Base-by-base conservation (phyloP, 53 echinoderm and acorn worm genomes). In the Actinopyga echinites region DNA sequence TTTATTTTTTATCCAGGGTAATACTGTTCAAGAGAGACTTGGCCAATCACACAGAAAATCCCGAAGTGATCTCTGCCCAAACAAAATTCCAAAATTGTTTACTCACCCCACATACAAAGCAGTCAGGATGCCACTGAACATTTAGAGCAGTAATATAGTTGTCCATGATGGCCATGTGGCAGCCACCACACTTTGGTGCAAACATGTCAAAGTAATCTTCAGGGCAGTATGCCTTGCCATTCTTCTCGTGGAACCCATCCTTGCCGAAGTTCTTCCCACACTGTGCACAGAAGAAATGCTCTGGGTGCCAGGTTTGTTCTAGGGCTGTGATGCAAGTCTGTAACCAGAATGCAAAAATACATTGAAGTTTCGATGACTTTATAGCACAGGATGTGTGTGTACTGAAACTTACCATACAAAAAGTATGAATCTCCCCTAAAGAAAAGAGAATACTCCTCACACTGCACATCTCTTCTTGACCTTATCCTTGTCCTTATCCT, bases 131-230 rank as follows among this genome's bases (percentile, higher is more conserved):
- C 99, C 99, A 97, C 83, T 97, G 99, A 29, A 88, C 93, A 82
- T 90, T 97, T 28, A 97, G 85, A 26, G 99, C 99, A 30, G 99
- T 91, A 42, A 97, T 97, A 75, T 94, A 97, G 62, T 97, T 97
- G 81, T 97, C 99, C 94, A 97, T 94, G 87, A 97, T 97, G 21
- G 99, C 90, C 36, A 87, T 75, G 63, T 97, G 92, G 75, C 99
- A 97, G 57, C 99, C 99, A 1, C 93, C 94, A 49, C 99, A 97
- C 54, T 92, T 86, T 13, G 99, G 99, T 6, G 99, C 99, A 92
- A 97, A 97, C 99, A 97, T 94, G 80, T 90, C 94, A 80, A 97
- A 97, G 87, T 97, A 97, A 77, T 97, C 99, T 24, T 97, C 99
- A 13, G 82, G 78, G 59, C 99, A 97, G 85, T 94, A 97, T 29